Evolutionary conservation across 2,113 vertebrate genomes (phyloP), one percentile per base, ranked within the genome.

Genomic region (Tylochromis polylepis): DNA sequence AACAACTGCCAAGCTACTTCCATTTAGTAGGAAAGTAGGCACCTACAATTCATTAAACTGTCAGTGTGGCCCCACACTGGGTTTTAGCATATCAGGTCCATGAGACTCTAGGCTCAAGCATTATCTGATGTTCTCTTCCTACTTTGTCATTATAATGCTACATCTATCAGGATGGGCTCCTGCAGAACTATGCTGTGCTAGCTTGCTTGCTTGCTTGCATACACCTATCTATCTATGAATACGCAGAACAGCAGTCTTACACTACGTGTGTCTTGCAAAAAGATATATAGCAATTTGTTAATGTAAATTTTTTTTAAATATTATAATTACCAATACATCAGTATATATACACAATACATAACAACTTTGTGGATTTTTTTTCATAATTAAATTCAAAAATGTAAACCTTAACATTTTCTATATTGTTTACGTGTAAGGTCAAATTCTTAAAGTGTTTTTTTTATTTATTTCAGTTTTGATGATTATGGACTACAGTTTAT

Each of bases 121-220:
- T 92, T 87, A 91, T 87, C 80, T 82, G 62, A 51, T 34, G 51
- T 80, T 89, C 79, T 89, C 82, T 31, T 91, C 86, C 70, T 56
- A 79, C 70, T 81, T 58, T 82, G 83, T 90, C 88, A 87, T 90
- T 88, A 86, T 87, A 82, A 75, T 88, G 27, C 85, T 87, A 60
- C 87, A 77, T 88, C 83, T 87, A 90, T 88, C 88, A 82, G 65
- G 72, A 79, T 62, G 84, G 82, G 79, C 83, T 81, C 87, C 83
- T 90, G 59, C 88, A 80, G 85, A 65, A 55, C n/a, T 49, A 14
- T 15, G 75, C 59, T 80, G 83, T 43, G 41, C 79, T 87, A 70
- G 9, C 82, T 84, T 34, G 14, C 41, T 87, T 70, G 9, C 82
- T 84, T 34, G 14, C 41, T 78, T 55, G 57, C 81, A 81, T 57